These are phyloP conservation scores for Micoletzkya japonica DNA, from an alignment of 2,888 invertebrate genomes.

Conservation along the genomic window DNA sequence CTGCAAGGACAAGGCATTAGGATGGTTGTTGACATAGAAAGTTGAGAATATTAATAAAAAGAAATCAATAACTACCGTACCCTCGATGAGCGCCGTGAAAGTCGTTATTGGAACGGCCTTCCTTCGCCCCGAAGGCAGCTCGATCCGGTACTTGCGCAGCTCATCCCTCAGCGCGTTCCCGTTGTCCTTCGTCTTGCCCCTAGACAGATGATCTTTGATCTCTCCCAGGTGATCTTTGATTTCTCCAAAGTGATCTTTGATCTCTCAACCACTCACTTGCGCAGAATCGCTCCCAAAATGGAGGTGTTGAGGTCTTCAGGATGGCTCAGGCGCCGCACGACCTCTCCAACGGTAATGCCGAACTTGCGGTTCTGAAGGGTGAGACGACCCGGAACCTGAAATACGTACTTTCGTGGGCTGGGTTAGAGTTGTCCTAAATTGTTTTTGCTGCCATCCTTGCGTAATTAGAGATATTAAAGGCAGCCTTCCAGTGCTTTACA, in stretches of 20 bases:
- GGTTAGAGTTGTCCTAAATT: too few relatives aligned
- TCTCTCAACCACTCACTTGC: conserved; percentile 27
- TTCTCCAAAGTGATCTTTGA: too few relatives aligned
- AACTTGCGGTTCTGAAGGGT: conserved; percentile 11
- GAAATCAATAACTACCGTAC: not conserved
- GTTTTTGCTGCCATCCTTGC: too few relatives aligned
- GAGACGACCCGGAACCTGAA: conserved; percentile 24
- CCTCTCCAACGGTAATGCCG: conserved; percentile 22
- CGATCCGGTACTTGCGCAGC: not conserved
- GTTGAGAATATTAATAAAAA: too few relatives aligned
- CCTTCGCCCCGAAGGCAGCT: conserved; percentile 13
- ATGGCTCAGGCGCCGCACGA: not conserved
- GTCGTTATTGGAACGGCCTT: not conserved
- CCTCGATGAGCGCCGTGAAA: conserved; percentile 18
- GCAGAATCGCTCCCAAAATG: conserved; percentile 2
- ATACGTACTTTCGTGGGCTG: too few relatives aligned
- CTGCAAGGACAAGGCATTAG: too few relatives aligned
- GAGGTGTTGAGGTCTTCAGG: conserved; percentile 23
- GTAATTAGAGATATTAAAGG: too few relatives aligned
- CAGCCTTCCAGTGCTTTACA: too few relatives aligned
- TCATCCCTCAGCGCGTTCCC: not conserved
- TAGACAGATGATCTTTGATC: not conserved
- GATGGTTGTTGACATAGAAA: too few relatives aligned
- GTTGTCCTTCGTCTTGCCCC: conserved; percentile 23
- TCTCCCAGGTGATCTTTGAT: too few relatives aligned